Percentiles rank a stretch among this genome's conserved stretches.
Conservation (phyloP, 2,113 vertebrate species). For the Pogona vitticeps region DNA sequence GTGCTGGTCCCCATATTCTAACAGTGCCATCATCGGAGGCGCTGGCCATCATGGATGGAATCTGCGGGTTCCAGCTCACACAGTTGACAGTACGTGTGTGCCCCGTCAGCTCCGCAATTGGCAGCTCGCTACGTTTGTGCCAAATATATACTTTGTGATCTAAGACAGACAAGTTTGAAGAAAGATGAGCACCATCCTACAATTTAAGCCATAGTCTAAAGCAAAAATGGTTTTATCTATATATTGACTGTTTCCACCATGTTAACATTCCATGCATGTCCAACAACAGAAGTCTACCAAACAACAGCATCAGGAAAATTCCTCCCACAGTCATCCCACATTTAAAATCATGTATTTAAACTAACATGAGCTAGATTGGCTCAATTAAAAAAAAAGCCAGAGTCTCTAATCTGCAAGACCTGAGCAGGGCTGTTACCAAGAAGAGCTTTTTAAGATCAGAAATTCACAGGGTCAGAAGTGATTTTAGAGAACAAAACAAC, state of each 20-base stretch:
- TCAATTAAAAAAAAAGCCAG: too few species aligned
- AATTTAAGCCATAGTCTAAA: background rate
- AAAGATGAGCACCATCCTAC: background rate
- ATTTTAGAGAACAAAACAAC: too few species aligned
- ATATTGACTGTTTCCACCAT: background rate
- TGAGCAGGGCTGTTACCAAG: too few species aligned
- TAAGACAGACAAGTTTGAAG: slow-evolving; percentile 52
- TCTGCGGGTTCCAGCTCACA: slow-evolving; percentile 95
- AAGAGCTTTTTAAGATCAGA: too few species aligned
- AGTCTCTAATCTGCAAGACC: too few species aligned
- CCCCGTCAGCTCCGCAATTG: slow-evolving; percentile 94
- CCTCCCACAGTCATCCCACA: background rate
- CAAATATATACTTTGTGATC: slow-evolving; percentile 99
- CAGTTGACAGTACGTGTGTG: slow-evolving; percentile 97
- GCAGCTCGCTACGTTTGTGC: slow-evolving; percentile 96
- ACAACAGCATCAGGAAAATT: slow-evolving; percentile 1
- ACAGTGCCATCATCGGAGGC: slow-evolving; percentile 96
- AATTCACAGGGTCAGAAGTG: too few species aligned
- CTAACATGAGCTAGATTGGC: too few species aligned
- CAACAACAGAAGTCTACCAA: background rate
- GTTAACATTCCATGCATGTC: slow-evolving; percentile 2
- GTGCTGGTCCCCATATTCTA: slow-evolving; percentile 96
- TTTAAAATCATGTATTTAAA: background rate
- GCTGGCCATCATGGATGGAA: slow-evolving; percentile 95
- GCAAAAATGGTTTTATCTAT: background rate